Percentiles rank a stretch among this genome's conserved stretches.
phyloP scores from a whole-genome alignment of 2,797 vertebrate species.

The Pogonophryne albipinna region DNA sequence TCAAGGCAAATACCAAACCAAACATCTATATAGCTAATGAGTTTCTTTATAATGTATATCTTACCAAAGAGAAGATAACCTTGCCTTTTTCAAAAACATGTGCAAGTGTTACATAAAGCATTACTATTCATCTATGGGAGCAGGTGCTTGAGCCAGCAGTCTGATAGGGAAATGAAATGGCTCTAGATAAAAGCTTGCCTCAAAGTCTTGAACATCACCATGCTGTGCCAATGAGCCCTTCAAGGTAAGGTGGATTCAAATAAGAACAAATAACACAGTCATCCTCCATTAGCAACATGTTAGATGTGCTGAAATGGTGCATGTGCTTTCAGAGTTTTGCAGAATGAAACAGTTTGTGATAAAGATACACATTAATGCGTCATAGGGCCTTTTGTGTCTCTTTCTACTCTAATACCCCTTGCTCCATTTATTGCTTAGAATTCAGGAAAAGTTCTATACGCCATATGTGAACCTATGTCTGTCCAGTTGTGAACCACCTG shows the following conservation, averaged over 20 bases:
- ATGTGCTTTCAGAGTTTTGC: conserved; percentile 24
- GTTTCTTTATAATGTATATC: not conserved
- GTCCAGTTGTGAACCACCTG: conserved; percentile 31
- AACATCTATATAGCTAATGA: not conserved
- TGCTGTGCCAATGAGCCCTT: conserved; percentile 56
- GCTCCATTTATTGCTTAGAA: not conserved
- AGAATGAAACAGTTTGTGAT: not conserved
- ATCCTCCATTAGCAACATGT: conserved; percentile 16
- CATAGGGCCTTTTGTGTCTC: not conserved
- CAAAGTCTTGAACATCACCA: conserved; percentile 23
- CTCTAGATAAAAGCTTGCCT: conserved; percentile 52
- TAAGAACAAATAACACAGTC: conserved; percentile 11
- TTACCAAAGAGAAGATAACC: not conserved
- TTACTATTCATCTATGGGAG: conserved; percentile 3
- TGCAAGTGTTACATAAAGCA: not conserved
- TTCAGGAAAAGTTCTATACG: not conserved
- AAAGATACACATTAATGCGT: not conserved
- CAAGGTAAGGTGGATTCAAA: conserved; percentile 42
- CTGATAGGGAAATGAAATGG: conserved; percentile 54
- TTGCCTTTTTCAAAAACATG: not conserved
- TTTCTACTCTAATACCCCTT: not conserved
- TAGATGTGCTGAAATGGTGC: conserved; percentile 47
- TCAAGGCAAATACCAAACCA: not conserved
- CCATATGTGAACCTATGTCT: conserved; percentile 14
- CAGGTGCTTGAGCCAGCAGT: conserved; percentile 5